A percentile compares a stretch with the other conserved stretches of the same genome.
phyloP scores from a whole-genome alignment of 2,113 vertebrate genomes.

The Ictidomys tridecemlineatus region DNA sequence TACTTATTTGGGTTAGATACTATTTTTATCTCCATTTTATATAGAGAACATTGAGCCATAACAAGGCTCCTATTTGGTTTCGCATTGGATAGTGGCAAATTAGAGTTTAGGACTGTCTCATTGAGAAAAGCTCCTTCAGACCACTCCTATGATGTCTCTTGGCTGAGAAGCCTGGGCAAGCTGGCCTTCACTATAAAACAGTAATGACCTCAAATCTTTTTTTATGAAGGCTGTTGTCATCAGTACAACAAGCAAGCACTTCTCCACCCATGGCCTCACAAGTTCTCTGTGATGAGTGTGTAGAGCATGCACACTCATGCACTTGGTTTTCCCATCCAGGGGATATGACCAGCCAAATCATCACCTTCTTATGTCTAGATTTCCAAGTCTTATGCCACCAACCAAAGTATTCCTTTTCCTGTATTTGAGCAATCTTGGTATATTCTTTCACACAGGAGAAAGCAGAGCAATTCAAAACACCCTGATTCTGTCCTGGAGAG shows the following conservation, averaged over 20 bases:
- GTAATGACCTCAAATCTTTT: background rate
- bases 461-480: slow-evolving; percentile 32
- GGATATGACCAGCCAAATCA: background rate
- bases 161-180: background rate
- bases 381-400: background rate
- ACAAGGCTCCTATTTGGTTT: background rate
- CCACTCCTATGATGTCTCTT: background rate
- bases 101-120: background rate
- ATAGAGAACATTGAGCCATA: background rate
- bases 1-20: background rate
- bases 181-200: background rate
- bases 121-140: background rate
- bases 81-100: background rate
- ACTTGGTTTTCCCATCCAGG: background rate
- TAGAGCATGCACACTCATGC: background rate
- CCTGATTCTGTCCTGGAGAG: background rate
- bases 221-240: background rate
- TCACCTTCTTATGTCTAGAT: background rate
- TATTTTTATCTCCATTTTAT: slow-evolving; percentile 38
- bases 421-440: background rate
- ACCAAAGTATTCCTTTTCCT: background rate
- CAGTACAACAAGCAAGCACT: background rate
- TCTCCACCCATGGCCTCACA: background rate
- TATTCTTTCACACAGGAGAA: background rate
- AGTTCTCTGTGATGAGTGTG: background rate